Evolutionary conservation across 2,113 vertebrate species (phyloP), one percentile per base, ranked within the genome.

Genomic region (Ictalurus punctatus): DNA sequence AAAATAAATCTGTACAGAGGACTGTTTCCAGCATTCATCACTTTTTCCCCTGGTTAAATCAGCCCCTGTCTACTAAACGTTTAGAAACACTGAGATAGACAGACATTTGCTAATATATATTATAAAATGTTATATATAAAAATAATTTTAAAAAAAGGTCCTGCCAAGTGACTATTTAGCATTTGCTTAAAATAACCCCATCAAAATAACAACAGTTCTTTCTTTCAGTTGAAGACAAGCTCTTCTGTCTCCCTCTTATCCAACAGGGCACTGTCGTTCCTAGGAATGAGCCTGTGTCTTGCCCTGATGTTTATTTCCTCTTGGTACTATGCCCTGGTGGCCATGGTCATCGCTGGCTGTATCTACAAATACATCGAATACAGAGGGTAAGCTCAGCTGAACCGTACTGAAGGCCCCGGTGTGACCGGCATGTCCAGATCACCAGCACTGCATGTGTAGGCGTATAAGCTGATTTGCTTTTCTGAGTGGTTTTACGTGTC

Each of bases 281-380:
- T 99, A 91, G 98, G 98, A 81, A 99, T 99, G 98, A 99, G 97
- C 93, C 96, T 99, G 91, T 99, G 98, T 94, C 96, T 99, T 56
- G 97, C 98, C 25, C 95, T 99, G 92, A 99, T 99, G 98, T 99
- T 99, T 95, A 96, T 99, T 93, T 98, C 95, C 76, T 99, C 98
- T 86, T 99, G 98, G 98, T 97, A 98, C 93, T 99, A 99, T 19
- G 98, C 98, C 4, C 96, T 99, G 69, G 92, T 97, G 27, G 98
- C 98, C 92, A 98, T 99, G 97, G 94, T 95, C 58, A 97, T 99
- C 17, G 98, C 98, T 19, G 94, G 97, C 92, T 98, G 97, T 93
- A 98, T 99, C 95, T 99, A 99, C 95, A 99, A 99, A 92, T 99
- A 99, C 94, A 99, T 99, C 27, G 98, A 99, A 92, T 99, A 98